phyloP scores from a whole-genome alignment of 2,113 vertebrate genomes.

The Charina bottae region DNA sequence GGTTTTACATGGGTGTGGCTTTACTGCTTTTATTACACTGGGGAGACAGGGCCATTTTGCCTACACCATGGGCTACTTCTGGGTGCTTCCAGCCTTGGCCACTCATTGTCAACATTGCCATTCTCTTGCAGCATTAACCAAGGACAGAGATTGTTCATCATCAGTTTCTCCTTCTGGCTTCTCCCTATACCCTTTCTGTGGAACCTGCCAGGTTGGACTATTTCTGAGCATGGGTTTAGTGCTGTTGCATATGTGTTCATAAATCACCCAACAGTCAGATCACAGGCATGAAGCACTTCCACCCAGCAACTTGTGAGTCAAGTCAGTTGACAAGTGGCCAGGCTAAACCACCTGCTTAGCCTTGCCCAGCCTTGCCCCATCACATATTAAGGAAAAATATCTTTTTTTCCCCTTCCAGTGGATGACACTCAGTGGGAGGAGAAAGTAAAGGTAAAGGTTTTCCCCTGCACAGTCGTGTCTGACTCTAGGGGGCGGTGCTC shows the following conservation, averaged over 20 bases:
- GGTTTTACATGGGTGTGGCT: neutral
- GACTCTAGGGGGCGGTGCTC: too few relatives aligned
- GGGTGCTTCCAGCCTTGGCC: neutral
- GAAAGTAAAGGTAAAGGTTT: too few relatives aligned
- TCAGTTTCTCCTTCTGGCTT: neutral
- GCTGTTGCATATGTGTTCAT: neutral
- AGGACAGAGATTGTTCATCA: neutral
- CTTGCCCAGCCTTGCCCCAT: neutral
- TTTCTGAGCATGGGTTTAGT: neutral
- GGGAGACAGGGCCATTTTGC: neutral
- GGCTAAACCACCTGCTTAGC: neutral
- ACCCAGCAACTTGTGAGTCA: neutral
- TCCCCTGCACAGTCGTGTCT: too few relatives aligned
- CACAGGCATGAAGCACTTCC: neutral
- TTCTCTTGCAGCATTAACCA: neutral
- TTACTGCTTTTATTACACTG: neutral
- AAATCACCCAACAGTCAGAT: neutral
- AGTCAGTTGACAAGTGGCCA: neutral
- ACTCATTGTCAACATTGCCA: neutral
- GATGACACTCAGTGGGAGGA: neutral
- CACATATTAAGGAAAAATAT: neutral
- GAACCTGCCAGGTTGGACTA: neutral
- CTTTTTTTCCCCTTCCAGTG: neutral
- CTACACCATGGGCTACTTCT: neutral
- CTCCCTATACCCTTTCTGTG: neutral